Base-by-base conservation (phyloP, 2,797 vertebrate species). In the Characodon lateralis region DNA sequence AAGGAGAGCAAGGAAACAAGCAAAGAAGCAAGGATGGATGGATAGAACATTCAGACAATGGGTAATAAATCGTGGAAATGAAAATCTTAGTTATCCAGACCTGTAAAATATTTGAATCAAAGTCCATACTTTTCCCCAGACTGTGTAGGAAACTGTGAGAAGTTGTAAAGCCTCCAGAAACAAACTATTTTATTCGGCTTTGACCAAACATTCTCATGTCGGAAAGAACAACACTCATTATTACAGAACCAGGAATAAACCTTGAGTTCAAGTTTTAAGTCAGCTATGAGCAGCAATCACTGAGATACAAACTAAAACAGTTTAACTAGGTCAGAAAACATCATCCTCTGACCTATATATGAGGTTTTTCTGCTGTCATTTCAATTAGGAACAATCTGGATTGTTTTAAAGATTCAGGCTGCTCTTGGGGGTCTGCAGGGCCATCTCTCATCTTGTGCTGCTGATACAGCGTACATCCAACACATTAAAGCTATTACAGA, bases 361-460 rank as follows among this genome's bases (percentile, higher is more conserved):
- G 56, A 46, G 22, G 53, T n/a, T 24, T 12, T 26, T 22, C 48
- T 39, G 55, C 41, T 51, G 7, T 61, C 51, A 74, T 56, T 75
- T 77, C 46, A 26, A 48, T 61, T 66, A 16, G 72, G 80, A 87
- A 82, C 66, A 68, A 74, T 55, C 39, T 66, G 69, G 53, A 28
- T 79, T 31, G 59, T 69, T 80, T 85, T 68, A 78, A 82, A 74
- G 75, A 77, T 65, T 77, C 59, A 24, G n/a, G 82, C 51, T 24
- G 70, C 82, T 86, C 81, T 80, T 26, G 1, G 55, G 55, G 72
- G 79, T 41, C 73, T n/a, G 74, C 59, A 78, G 31, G 48, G 71
- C 71, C 77, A 73, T 71, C 72, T 72, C 76, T 76, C 53, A 26
- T 74, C 80, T 76, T 8, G 20, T 41, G 58, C 13, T 70, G 74